Percentiles rank a stretch among this genome's conserved stretches.
Evolutionary conservation across 2,113 vertebrate genomes (phyloP).

Genomic region (Eubucco bourcierii): DNA sequence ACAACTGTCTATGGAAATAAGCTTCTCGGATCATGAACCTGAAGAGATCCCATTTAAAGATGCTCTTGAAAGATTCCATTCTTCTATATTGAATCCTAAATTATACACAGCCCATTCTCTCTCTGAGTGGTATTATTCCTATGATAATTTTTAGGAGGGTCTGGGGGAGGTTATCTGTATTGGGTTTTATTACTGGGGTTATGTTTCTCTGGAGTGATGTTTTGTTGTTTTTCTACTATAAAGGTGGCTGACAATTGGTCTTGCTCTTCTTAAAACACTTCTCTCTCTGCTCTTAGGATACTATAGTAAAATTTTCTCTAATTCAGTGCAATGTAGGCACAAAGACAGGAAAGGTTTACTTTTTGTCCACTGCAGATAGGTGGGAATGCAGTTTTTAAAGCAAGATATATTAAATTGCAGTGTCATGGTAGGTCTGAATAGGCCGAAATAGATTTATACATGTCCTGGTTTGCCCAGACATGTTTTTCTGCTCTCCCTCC

Average conservation of each 20-base stretch:
- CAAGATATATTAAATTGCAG: not conserved
- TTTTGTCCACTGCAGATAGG: not conserved
- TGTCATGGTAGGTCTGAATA: too few relatives aligned
- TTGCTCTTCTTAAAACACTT: not conserved
- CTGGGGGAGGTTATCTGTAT: rapidly evolving
- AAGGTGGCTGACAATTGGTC: not conserved
- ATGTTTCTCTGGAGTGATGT: too few relatives aligned
- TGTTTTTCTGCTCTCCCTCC: too few relatives aligned
- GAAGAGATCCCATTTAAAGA: not conserved
- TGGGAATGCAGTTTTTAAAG: not conserved
- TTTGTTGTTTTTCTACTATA: not conserved
- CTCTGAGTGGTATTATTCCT: not conserved
- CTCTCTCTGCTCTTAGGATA: not conserved
- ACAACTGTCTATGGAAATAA: not conserved
- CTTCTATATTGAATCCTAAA: not conserved
- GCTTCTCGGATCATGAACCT: not conserved
- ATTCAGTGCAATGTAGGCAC: not conserved
- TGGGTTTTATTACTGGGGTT: not conserved
- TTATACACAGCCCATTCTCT: not conserved
- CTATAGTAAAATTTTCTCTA: not conserved
- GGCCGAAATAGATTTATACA: too few relatives aligned
- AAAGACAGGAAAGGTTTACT: not conserved
- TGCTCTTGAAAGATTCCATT: not conserved
- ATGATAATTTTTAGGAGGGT: not conserved
- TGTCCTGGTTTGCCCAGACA: too few relatives aligned